A percentile compares a stretch with the other conserved stretches of the same genome.
Evolutionary conservation across 2,888 invertebrate species (phyloP).

Genomic region (Diarsia mendica): DNA sequence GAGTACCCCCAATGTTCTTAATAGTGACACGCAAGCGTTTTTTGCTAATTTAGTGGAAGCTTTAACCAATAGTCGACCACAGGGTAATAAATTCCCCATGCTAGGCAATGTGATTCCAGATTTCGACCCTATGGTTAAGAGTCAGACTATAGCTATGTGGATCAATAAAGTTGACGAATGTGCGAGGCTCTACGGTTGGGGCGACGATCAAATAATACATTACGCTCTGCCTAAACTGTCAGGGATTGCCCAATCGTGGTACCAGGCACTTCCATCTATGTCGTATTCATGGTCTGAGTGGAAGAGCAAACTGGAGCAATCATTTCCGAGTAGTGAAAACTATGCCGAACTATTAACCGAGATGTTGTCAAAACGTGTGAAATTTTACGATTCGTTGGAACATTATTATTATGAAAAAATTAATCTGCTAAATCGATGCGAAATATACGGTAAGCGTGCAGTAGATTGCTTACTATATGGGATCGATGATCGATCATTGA

Average conservation of each 20-base stretch:
- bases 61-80: background rate
- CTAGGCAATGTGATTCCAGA: constrained; percentile 8
- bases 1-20: background rate
- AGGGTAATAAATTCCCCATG: constrained; percentile 2
- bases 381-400: constrained; percentile 2
- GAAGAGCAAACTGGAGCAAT: background rate
- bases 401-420: constrained; percentile 1
- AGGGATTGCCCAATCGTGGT: constrained; percentile 1
- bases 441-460: background rate
- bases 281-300: background rate
- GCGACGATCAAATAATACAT: too few relatives aligned
- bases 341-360: background rate
- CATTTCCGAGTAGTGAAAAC: constrained; percentile 6
- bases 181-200: too few relatives aligned
- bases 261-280: constrained; percentile 12
- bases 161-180: too few relatives aligned
- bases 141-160: constrained; percentile 10
- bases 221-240: constrained; percentile 3
- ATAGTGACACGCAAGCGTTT: constrained; percentile 10
- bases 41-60: background rate
- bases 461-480: constrained; percentile 6
- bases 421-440: too few relatives aligned
- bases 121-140: constrained; percentile 3
- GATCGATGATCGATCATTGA: background rate
- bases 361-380: constrained; percentile 7